Evolutionary conservation across 2,797 vertebrate genomes (phyloP), one percentile per base, ranked within the genome.

Genomic region (Cyclura pinguis): DNA sequence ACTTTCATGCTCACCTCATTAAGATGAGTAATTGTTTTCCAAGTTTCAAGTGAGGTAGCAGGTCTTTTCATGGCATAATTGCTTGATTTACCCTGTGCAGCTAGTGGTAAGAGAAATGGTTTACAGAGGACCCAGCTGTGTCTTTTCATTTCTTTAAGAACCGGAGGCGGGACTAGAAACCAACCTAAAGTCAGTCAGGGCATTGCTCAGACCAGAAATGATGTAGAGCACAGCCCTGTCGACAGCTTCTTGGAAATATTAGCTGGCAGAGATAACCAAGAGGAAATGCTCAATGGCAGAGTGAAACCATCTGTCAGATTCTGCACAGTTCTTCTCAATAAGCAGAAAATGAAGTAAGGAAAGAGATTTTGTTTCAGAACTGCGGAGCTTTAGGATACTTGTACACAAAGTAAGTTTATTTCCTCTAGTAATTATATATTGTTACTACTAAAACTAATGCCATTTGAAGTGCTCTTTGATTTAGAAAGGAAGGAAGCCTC

Each of bases 51-150:
- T n/a, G 93, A 93, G 96, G 93, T 90, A 93, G 96, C 91, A 94
- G 95, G 87, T 94, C 93, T 92, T 94, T 94, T 93, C 86, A 72
- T 47, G 80, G 73, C 35, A 77, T 88, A 84, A 84, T 92, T 96
- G 92, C 95, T 94, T 88, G 74, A 92, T 97, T 96, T 95, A 92
- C 95, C 92, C 67, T 88, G 91, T 95, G 89, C 90, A 96, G 95
- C 94, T 94, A 92, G 94, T 95, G 93, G 94, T 96, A 91, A 95
- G 95, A 93, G 92, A 92, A 88, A 96, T 96, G 96, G 96, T 97
- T 97, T 96, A 95, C 95, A 96, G 96, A 96, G 97, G 97, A 97
- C 95, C 97, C 97, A 97, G 97, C 97, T 98, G 97, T 97, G 97
- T 97, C 96, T 96, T 97, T 96, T 96, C 95, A 0, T 96, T 97